Evolutionary conservation across 2,888 invertebrate genomes (phyloP).

Genomic region (Amaurobius ferox): DNA sequence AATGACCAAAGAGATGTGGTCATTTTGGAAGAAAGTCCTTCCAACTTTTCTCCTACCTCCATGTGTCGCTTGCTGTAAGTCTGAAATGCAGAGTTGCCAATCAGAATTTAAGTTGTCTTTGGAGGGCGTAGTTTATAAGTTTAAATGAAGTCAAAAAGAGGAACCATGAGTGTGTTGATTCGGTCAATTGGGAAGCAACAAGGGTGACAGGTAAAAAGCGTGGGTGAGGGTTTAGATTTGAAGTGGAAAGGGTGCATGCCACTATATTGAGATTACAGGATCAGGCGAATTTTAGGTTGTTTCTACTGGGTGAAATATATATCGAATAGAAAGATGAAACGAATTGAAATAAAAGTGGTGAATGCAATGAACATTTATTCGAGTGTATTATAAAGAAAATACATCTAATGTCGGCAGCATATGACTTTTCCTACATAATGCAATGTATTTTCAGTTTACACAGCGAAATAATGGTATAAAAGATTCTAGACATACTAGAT

Average conservation of each 20-base stretch:
- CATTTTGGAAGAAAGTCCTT: constrained; percentile 6
- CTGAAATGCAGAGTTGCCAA: constrained; percentile 18
- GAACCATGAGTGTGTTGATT: background rate
- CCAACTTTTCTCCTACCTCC: constrained; percentile 5
- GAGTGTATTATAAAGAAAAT: no score
- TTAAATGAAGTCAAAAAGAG: constrained; percentile 27
- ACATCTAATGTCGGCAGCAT: no score
- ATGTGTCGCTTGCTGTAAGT: background rate
- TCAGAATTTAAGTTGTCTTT: background rate
- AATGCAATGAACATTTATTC: no score
- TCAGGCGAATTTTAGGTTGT: no score
- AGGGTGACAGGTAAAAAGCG: background rate
- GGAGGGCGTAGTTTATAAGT: constrained; percentile 14
- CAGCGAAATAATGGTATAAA: no score
- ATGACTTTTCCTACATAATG: no score
- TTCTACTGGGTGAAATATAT: no score
- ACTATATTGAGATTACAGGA: no score
- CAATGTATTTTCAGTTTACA: no score
- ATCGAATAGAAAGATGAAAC: no score
- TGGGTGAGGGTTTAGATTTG: background rate
- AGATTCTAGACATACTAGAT: no score
- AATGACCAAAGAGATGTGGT: constrained; percentile 53
- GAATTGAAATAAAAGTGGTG: no score
- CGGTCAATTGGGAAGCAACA: background rate
- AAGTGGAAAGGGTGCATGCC: background rate